Conservation (phyloP, 2,113 vertebrate genomes). For the Vulpes lagopus region DNA sequence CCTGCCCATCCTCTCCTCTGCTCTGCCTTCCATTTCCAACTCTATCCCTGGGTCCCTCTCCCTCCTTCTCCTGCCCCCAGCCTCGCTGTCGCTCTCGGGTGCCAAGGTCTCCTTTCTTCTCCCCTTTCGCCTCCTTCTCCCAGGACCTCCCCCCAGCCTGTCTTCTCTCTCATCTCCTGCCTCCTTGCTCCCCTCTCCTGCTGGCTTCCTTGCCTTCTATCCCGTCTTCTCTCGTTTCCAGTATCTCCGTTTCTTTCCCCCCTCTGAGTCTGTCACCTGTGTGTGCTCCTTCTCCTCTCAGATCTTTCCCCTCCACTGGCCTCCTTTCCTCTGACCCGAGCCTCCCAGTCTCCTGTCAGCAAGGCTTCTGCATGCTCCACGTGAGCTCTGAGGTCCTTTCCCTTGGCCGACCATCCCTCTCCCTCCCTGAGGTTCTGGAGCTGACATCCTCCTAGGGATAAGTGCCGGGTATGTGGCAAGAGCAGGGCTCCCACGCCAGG, state of each 20-base stretch:
- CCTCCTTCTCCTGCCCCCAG: not conserved
- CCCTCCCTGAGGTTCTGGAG: not conserved
- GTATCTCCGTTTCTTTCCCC: too few species aligned
- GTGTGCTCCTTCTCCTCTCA: not conserved
- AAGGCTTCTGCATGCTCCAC: not conserved
- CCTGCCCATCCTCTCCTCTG: not conserved
- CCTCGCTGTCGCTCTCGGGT: not conserved
- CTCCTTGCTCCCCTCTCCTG: not conserved
- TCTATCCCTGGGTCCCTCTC: not conserved
- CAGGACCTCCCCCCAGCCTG: not conserved
- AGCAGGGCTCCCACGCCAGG: not conserved
- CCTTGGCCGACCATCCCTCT: not conserved
- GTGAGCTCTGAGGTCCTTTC: too few species aligned
- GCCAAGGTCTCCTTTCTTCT: not conserved
- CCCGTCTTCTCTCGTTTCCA: not conserved
- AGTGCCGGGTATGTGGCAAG: not conserved
- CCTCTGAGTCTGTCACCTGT: not conserved
- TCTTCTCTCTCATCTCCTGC: not conserved
- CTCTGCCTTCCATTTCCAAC: not conserved
- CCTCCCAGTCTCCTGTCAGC: not conserved
- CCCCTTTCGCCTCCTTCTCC: not conserved
- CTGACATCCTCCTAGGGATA: not conserved
- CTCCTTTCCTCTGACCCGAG: not conserved
- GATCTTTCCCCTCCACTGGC: not conserved
- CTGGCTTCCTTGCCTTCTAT: not conserved